Evolutionary conservation across 2,113 vertebrate genomes (phyloP).

Genomic region (Myodes glareolus): DNA sequence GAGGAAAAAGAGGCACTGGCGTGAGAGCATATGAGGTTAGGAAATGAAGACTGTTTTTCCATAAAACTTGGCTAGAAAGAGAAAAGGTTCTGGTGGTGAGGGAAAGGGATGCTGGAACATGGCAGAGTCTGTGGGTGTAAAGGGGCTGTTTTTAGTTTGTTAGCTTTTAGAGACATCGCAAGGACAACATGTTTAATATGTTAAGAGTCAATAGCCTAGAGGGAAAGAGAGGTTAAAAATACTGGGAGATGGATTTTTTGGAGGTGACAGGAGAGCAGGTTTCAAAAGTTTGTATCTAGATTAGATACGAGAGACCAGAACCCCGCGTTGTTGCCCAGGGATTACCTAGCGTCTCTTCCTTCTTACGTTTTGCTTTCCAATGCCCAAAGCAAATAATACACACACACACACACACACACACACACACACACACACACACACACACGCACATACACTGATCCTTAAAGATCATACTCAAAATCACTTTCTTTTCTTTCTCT

Average conservation of each 20-base stretch:
- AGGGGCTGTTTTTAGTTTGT: conserved; percentile 4
- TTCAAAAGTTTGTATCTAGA: neutral
- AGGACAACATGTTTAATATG: conserved; percentile 24
- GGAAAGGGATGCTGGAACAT: neutral
- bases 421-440: too few relatives aligned
- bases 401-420: too few relatives aligned
- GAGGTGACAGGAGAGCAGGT: neutral
- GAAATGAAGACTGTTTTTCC: neutral
- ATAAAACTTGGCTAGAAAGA: neutral
- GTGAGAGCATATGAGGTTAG: neutral
- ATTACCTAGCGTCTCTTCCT: neutral
- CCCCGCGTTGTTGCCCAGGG: neutral
- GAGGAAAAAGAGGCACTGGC: too few relatives aligned
- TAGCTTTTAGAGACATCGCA: conserved; percentile 29
- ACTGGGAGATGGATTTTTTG: neutral
- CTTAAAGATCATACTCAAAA: neutral
- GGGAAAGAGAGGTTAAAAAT: conserved; percentile 26
- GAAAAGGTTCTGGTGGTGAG: neutral
- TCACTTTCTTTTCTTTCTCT: neutral
- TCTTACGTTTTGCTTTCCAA: neutral
- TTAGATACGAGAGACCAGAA: neutral
- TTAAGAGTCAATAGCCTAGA: conserved; percentile 25
- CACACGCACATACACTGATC: neutral
- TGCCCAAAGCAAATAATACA: neutral
- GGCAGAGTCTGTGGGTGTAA: conserved; percentile 35